These are phyloP conservation scores for Zoanthus sansibaricus DNA, from an alignment of 92 coral and sea anemone genomes.

Conservation along the genomic window DNA sequence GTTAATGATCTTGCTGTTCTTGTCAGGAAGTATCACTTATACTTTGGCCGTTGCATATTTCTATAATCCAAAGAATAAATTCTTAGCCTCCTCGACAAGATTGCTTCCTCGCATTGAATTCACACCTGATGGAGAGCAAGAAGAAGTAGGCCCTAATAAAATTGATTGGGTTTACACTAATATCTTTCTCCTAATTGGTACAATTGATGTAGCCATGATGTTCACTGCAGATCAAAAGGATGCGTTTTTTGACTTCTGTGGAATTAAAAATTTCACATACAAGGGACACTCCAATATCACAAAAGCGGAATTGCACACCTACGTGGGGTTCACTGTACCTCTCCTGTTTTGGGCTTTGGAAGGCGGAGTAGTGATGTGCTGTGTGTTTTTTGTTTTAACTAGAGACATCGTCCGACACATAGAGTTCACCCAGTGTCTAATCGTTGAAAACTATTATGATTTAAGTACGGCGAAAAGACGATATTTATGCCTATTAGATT, in stretches of 20 bases:
- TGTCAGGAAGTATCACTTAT: slow-evolving; percentile 60
- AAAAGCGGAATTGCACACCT: neutral
- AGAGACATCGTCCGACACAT: slow-evolving; percentile 65
- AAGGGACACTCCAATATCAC: neutral
- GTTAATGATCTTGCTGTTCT: slow-evolving; percentile 45
- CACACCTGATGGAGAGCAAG: slow-evolving; percentile 50
- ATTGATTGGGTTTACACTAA: slow-evolving; percentile 64
- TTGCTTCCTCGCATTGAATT: slow-evolving; percentile 60
- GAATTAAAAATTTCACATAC: slow-evolving; percentile 64
- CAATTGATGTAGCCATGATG: too few species aligned
- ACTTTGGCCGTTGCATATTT: slow-evolving; percentile 58
- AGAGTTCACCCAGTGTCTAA: slow-evolving; percentile 62
- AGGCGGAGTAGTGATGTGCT: slow-evolving; percentile 58
- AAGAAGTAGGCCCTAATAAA: slow-evolving; percentile 30
- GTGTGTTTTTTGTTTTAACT: slow-evolving; percentile 64
- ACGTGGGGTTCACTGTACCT: slow-evolving; percentile 17
- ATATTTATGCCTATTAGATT: slow-evolving; percentile 62
- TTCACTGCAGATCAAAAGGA: slow-evolving; percentile 32
- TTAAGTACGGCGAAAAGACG: slow-evolving; percentile 59
- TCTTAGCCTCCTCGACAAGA: slow-evolving; percentile 39
- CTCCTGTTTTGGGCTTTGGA: slow-evolving; percentile 58
- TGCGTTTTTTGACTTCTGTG: slow-evolving; percentile 60
- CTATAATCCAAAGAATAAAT: slow-evolving; percentile 51
- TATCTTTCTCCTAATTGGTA: slow-evolving; percentile 54
- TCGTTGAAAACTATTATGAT: slow-evolving; percentile 35